phyloP scores from a whole-genome alignment of 2,888 invertebrate species.

The Torymus auratus region DNA sequence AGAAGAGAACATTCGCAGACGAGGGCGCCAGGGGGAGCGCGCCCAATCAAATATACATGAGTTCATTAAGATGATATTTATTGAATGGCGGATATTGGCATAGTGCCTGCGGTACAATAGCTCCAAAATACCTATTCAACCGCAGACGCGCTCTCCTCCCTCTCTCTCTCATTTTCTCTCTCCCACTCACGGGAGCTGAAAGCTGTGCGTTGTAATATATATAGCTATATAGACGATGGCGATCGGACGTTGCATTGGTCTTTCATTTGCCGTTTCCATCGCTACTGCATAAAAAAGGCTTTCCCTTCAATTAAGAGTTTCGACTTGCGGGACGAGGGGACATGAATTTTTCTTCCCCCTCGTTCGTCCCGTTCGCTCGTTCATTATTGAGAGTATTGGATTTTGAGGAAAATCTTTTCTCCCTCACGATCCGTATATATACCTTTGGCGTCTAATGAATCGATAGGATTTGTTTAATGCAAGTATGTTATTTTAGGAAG shows the following conservation, averaged over 20 bases:
- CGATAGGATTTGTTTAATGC: too few species aligned
- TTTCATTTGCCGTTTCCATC: conserved; percentile 34
- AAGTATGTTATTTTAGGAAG: too few species aligned
- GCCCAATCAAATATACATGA: conserved; percentile 71
- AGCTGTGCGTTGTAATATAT: neutral
- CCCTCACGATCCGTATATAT: neutral
- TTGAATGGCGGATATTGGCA: conserved; percentile 70
- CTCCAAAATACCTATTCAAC: conserved; percentile 69
- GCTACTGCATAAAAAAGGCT: conserved; percentile 27
- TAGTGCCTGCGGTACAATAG: conserved; percentile 69
- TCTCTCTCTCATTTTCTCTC: conserved; percentile 4
- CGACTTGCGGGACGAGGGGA: neutral
- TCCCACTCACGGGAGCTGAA: neutral
- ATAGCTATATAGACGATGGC: conserved; percentile 6
- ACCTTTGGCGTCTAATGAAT: neutral
- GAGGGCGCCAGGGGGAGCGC: conserved; percentile 41
- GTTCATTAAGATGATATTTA: conserved; percentile 72
- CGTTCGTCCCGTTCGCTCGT: neutral
- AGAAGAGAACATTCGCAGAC: conserved; percentile 43
- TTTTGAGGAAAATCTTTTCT: neutral
- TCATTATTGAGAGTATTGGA: conserved; percentile 14
- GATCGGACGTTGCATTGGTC: conserved; percentile 32
- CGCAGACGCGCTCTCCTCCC: conserved; percentile 48
- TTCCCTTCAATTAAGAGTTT: conserved; percentile 39
- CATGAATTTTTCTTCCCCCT: too few species aligned